These are phyloP conservation scores for Caenorhabditis imperialis DNA, from an alignment of 2,888 invertebrate genomes.

Conservation along the genomic window DNA sequence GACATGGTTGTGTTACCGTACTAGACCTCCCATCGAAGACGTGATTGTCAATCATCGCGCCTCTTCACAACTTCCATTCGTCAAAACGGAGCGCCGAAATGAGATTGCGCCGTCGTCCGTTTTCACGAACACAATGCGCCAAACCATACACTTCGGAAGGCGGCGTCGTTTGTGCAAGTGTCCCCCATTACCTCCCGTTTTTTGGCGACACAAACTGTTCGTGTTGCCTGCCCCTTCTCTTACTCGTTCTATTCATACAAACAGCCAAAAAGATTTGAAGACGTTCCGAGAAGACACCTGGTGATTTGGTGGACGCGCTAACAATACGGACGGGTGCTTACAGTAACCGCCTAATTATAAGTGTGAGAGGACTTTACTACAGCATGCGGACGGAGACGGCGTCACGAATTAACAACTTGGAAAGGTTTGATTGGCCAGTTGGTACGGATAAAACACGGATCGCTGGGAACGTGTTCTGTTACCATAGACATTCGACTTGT, in stretches of 20 bases:
- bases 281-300: slow-evolving; percentile 17
- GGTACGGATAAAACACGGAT: too few relatives aligned
- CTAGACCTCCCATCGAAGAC: slow-evolving; percentile 23
- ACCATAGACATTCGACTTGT: too few relatives aligned
- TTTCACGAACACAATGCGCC: slow-evolving; percentile 40
- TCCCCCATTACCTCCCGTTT: slow-evolving; percentile 35
- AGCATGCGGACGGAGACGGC: slow-evolving; percentile 7
- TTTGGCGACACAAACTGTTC: slow-evolving; percentile 38
- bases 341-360: slow-evolving; percentile 52
- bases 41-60: slow-evolving; percentile 47
- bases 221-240: slow-evolving; percentile 22
- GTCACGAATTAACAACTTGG: slow-evolving; percentile 35
- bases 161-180: slow-evolving; percentile 42
- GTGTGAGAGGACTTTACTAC: slow-evolving; percentile 44
- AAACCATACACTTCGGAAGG: slow-evolving; percentile 38
- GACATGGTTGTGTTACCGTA: slow-evolving; percentile 28
- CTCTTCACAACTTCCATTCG: slow-evolving; percentile 16
- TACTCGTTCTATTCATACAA: slow-evolving; percentile 17
- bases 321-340: slow-evolving; percentile 44
- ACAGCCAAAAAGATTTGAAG: slow-evolving; percentile 17
- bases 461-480: too few relatives aligned
- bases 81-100: slow-evolving; percentile 48
- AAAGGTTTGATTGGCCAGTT: slow-evolving; percentile 29
- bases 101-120: slow-evolving; percentile 24
- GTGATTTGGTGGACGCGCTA: slow-evolving; percentile 39